phyloP scores from a whole-genome alignment of 2,888 invertebrate genomes.

The Hirtodrosophila histrioides region DNA sequence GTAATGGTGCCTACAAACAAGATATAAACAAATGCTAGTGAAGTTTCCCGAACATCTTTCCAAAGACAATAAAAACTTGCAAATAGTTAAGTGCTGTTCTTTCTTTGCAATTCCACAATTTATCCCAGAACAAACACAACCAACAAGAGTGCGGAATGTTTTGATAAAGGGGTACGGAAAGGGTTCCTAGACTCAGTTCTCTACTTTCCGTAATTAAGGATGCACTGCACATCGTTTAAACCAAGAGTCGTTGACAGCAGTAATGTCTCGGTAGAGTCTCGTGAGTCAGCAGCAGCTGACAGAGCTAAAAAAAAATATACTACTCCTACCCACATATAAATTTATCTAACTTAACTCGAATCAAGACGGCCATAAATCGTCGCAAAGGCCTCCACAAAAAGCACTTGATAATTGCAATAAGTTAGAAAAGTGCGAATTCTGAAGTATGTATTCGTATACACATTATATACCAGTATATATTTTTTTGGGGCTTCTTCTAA shows the following conservation, averaged over 20 bases:
- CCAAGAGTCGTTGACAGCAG: constrained; percentile 71
- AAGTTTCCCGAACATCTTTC: constrained; percentile 38
- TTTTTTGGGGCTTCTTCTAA: constrained; percentile 27
- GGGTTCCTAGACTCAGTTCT: constrained; percentile 21
- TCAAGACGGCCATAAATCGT: constrained; percentile 56
- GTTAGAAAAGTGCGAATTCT: constrained; percentile 42
- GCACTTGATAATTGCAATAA: constrained; percentile 54
- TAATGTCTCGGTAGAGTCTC: constrained; percentile 42
- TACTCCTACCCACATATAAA: constrained; percentile 33
- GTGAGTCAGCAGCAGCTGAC: constrained; percentile 56
- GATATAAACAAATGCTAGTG: constrained; percentile 24
- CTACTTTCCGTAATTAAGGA: constrained; percentile 64
- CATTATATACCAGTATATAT: constrained; percentile 10
- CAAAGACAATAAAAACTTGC: constrained; percentile 60
- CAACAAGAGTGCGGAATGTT: constrained; percentile 24
- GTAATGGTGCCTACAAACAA: constrained; percentile 41
- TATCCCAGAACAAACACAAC: constrained; percentile 26
- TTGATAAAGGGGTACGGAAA: not conserved
- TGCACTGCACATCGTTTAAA: constrained; percentile 67
- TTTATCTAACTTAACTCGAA: constrained; percentile 50
- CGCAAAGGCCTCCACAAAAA: constrained; percentile 9
- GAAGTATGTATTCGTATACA: constrained; percentile 4
- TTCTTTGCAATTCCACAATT: constrained; percentile 30
- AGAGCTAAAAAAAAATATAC: constrained; percentile 13
- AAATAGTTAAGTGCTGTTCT: constrained; percentile 41